Evolutionary conservation across 2,113 vertebrate species (phyloP).

Genomic region (Anhinga anhinga): DNA sequence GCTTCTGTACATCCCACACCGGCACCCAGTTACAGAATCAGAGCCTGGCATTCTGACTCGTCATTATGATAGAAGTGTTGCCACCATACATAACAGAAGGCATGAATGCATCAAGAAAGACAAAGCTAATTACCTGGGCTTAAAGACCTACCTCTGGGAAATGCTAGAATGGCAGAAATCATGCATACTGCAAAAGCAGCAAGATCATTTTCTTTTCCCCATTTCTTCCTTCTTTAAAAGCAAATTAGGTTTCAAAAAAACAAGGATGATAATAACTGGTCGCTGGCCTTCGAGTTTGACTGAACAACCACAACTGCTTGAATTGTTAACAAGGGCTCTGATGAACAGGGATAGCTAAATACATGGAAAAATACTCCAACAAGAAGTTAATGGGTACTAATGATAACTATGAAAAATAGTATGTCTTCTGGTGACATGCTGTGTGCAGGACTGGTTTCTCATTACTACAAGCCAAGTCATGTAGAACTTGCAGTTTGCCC

Average conservation of each 20-base stretch:
- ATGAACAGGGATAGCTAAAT: neutral
- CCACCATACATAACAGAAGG: neutral
- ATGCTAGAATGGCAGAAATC: neutral
- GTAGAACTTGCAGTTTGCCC: constrained; percentile 47
- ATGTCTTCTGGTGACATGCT: neutral
- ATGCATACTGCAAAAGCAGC: neutral
- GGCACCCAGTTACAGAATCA: neutral
- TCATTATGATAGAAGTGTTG: neutral
- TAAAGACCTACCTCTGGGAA: neutral
- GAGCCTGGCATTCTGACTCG: neutral
- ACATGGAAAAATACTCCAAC: neutral
- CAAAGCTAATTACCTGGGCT: neutral
- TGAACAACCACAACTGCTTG: neutral
- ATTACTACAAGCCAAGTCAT: constrained; percentile 40
- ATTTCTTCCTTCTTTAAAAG: neutral
- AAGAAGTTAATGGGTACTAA: constrained; percentile 1
- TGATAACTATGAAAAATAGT: neutral
- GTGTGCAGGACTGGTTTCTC: constrained; percentile 30
- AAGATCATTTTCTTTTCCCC: neutral
- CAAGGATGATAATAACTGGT: neutral
- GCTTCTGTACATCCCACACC: neutral
- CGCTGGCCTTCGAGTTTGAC: neutral
- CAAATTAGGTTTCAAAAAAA: neutral
- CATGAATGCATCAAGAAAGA: neutral
- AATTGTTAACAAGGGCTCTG: neutral